phyloP scores from a whole-genome alignment of 2,113 vertebrate species.

The Dinomys branickii region DNA sequence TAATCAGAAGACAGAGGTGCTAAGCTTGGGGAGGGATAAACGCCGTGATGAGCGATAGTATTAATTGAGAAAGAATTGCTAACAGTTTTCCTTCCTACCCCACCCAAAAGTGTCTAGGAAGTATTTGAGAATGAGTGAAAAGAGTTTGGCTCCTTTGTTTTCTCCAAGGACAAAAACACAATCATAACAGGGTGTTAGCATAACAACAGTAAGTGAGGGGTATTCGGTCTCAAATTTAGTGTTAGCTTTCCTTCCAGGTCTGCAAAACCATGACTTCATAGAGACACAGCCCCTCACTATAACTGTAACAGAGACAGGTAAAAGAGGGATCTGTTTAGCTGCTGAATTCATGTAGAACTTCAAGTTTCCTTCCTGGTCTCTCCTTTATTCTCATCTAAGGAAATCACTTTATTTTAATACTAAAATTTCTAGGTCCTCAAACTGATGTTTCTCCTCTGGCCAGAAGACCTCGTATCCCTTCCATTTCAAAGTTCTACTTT shows the following conservation, averaged over 20 bases:
- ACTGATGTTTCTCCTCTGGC: not conserved
- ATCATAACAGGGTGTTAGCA: conserved; percentile 25
- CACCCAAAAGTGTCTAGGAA: conserved; percentile 45
- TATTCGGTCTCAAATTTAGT: conserved; percentile 42
- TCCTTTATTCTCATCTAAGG: conserved; percentile 32
- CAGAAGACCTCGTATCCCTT: conserved; percentile 45
- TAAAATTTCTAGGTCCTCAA: conserved; percentile 20
- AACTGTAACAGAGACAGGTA: not conserved
- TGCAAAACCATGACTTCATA: not conserved
- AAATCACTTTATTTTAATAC: conserved; percentile 40
- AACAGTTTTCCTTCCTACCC: not conserved
- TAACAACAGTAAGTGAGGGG: not conserved
- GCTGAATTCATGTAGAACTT: not conserved
- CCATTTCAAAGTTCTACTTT: conserved; percentile 32
- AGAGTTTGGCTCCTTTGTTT: not conserved
- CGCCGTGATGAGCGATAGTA: not conserved
- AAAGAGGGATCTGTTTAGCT: not conserved
- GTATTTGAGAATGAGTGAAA: conserved; percentile 37
- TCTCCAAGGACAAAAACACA: not conserved
- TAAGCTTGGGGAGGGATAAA: not conserved
- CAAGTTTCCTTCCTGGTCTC: not conserved
- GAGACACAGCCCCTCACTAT: not conserved
- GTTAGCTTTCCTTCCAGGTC: not conserved
- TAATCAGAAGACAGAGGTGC: not conserved
- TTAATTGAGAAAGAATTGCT: not conserved